Conservation (phyloP, 2,888 invertebrate species). For the Eremobia ochroleuca region DNA sequence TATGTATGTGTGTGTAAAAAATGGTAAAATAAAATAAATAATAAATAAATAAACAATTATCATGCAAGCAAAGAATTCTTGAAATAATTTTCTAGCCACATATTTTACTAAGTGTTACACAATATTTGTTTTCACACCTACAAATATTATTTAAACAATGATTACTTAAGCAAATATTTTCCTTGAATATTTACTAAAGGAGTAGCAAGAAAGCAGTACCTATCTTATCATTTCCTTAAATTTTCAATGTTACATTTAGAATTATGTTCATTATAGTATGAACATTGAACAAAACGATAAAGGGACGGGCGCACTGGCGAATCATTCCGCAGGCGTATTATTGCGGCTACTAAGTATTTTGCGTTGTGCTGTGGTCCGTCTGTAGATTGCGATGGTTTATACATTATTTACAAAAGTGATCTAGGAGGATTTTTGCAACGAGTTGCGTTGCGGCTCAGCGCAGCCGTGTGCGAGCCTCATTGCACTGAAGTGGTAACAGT, state of each 20-base stretch:
- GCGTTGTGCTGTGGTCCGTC: neutral
- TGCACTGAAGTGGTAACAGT: neutral
- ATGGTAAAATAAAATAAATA: no score
- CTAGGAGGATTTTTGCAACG: neutral
- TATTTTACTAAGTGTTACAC: neutral
- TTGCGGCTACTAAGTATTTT: neutral
- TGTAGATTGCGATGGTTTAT: neutral
- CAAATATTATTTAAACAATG: constrained; percentile 53
- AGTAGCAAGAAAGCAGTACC: constrained; percentile 20
- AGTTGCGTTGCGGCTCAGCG: neutral
- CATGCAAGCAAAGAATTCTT: neutral
- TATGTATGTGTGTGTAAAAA: no score
- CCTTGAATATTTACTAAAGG: constrained; percentile 43
- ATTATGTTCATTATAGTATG: neutral
- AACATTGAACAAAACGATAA: neutral
- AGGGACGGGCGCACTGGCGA: neutral
- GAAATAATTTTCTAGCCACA: neutral
- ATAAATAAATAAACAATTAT: no score
- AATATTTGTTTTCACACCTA: constrained; percentile 30
- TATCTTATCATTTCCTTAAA: constrained; percentile 58
- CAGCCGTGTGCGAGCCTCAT: no score
- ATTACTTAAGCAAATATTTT: constrained; percentile 46
- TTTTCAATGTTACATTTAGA: constrained; percentile 8
- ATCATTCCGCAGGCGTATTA: neutral
- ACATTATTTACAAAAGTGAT: neutral